Evolutionary conservation across 2,113 vertebrate genomes (phyloP), one percentile per base, ranked within the genome.

Genomic region (Crotalus tigris): DNA sequence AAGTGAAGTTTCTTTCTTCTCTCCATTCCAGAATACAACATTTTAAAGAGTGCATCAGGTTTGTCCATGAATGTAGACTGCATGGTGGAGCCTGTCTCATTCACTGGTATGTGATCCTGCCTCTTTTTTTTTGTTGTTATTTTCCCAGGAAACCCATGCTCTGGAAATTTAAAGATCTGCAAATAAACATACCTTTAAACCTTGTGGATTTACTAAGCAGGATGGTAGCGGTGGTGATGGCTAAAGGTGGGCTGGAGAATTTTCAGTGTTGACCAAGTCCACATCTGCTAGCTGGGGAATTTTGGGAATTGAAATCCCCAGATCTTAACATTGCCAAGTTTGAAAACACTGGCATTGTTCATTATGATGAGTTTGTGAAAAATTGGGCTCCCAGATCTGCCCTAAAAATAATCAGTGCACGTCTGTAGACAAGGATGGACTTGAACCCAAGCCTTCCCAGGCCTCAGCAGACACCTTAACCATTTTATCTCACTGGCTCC

Each of bases 31-130:
- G 99, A 97, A 96, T 97, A 90, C 98, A 98, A 91, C 98, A 99
- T 97, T 99, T 99, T 61, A 98, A 98, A 97, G 98, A 99, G 92
- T 97, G 98, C 94, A 98, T 99, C 96, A 93, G 94, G 92, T 99
- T 99, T 94, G 98, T 99, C 95, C 99, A 99, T 0, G 97, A 98
- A 54, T 98, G 98, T 93, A 98, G 98, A 57, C 96, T 99, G 0
- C 95, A 92, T 17, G 98, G 98, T 69, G 98, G 98, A 55, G 95
- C 97, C 55, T 99, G 99, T 96, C 98, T 99, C 0, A 98, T 99
- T 90, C 98, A 99, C 85, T 99, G 98, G 98, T 99, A 96, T 94
- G 98, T 97, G 85, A 29, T 57, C 6, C 64, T 0, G 1, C 4
- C 33, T 5, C 5, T 1, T 9, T 33, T 64, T 54, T 54, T 9